These are phyloP conservation scores for Callionymus lyra DNA, from an alignment of 2,113 vertebrate species.

Conservation along the genomic window DNA sequence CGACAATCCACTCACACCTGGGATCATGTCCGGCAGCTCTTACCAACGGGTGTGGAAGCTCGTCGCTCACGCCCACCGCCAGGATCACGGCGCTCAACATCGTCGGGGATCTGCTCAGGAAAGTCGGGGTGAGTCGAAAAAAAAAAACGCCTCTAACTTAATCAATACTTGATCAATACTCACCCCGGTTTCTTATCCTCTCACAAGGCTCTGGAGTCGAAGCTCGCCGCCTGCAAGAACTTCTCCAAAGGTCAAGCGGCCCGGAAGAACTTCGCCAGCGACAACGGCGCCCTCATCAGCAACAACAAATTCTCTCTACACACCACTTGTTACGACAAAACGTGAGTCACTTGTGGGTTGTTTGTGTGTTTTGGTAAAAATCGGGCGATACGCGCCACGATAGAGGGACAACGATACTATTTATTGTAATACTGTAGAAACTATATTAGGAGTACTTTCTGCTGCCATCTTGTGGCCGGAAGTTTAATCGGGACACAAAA, in stretches of 20 bases:
- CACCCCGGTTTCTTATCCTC: no score
- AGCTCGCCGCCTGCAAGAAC: conserved; percentile 92
- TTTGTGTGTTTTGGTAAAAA: no score
- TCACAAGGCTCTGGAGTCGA: conserved; percentile 89
- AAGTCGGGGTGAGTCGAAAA: conserved; percentile 84
- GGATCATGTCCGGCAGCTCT: conserved; percentile 59
- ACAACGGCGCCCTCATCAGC: conserved; percentile 70
- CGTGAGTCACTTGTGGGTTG: no score
- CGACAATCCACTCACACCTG: background rate
- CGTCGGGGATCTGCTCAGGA: conserved; percentile 93
- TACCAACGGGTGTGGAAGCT: conserved; percentile 86
- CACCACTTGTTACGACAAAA: conserved; percentile 90
- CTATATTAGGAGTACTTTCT: no score
- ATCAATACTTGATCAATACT: no score
- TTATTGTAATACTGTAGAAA: no score
- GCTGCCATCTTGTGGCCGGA: no score
- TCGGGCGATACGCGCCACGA: no score
- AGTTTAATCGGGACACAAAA: no score
- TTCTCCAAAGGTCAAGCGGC: conserved; percentile 95
- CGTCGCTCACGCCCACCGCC: conserved; percentile 88
- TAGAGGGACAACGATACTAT: no score
- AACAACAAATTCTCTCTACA: conserved; percentile 89
- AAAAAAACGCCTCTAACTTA: background rate
- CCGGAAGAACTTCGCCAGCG: conserved; percentile 79
- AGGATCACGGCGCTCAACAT: conserved; percentile 97